Conservation (phyloP, 1,140 invertebrate genomes). For the Prorops nasuta region DNA sequence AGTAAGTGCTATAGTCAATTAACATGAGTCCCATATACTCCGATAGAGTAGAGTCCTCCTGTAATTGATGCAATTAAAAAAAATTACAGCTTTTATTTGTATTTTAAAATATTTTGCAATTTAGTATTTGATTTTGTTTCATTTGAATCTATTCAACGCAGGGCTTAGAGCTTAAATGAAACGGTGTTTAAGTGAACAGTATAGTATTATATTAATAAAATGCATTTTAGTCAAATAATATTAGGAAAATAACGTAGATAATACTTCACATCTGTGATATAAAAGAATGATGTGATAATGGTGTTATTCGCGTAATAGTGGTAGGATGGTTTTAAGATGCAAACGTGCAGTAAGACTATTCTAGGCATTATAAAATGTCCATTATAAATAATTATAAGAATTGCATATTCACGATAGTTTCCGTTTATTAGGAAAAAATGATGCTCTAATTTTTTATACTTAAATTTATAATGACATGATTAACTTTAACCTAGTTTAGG, state of each 20-base stretch:
- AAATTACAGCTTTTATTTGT: not conserved
- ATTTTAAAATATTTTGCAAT: not conserved
- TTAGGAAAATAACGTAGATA: not conserved
- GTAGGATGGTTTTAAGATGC: not conserved
- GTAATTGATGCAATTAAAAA: too few species aligned
- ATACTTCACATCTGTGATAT: constrained; percentile 32
- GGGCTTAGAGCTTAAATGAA: too few species aligned
- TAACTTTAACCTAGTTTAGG: constrained; percentile 9
- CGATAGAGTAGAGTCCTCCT: too few species aligned
- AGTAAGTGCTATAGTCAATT: too few species aligned
- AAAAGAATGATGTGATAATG: constrained; percentile 19
- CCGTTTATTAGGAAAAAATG: constrained; percentile 9
- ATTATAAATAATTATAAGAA: constrained; percentile 3
- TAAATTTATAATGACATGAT: constrained; percentile 6
- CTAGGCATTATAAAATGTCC: constrained; percentile 17
- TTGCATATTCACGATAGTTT: constrained; percentile 9
- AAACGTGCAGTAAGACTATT: constrained; percentile 11
- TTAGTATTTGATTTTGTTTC: too few species aligned
- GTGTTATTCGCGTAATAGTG: constrained; percentile 6
- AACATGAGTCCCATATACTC: too few species aligned
- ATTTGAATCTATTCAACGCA: too few species aligned
- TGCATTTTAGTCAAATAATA: too few species aligned
- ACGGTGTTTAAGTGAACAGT: too few species aligned
- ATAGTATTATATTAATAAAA: too few species aligned
- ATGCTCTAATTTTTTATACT: constrained; percentile 21